Evolutionary conservation across 2,797 vertebrate species (phyloP), one percentile per base, ranked within the genome.

Genomic region (Furcifer pardalis): DNA sequence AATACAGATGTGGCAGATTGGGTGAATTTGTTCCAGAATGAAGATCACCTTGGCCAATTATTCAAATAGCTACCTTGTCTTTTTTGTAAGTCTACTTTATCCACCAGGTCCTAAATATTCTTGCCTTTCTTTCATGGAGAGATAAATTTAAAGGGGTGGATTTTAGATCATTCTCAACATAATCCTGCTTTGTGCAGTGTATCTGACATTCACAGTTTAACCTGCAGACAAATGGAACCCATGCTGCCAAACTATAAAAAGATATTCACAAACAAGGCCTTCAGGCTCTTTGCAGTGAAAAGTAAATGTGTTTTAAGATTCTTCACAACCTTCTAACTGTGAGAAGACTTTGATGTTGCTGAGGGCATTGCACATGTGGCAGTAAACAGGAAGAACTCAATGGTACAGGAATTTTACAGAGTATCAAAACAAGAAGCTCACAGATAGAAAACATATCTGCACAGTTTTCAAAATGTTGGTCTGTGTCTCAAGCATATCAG

Each of bases 251-350:
- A 65, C 90, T 84, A 17, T 78, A 76, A 13, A 77, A 77, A 88
- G 78, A 49, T 75, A 81, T 35, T 86, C 79, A 76, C 79, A 87
- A 91, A 84, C 71, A 87, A 59, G 73, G 49, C 68, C 86, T 79
- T 87, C 10, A 35, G 88, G 79, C 86, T 85, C 84, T 77, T 88
- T 90, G 71, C 71, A 63, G 15, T 77, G 88, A 81, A 89, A 93
- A 92, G 89, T 82, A 88, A 87, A 92, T 84, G 74, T 72, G 56
- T 85, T 91, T 92, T 83, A 87, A n/a, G 49, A 73, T 89, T 78
- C 40, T 89, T 83, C 66, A 62, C 79, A 84, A 89, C 84, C 60
- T 88, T 37, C 44, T 32, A 84, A 88, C 82, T 81, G 44, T 65
- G 71, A 86, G 86, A 75, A 87, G 21, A 37, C 78, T 89, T 91